A percentile compares a stretch with the other conserved stretches of the same genome.
Evolutionary conservation across 1,140 invertebrate genomes (phyloP).

Genomic region (Cherax destructor): DNA sequence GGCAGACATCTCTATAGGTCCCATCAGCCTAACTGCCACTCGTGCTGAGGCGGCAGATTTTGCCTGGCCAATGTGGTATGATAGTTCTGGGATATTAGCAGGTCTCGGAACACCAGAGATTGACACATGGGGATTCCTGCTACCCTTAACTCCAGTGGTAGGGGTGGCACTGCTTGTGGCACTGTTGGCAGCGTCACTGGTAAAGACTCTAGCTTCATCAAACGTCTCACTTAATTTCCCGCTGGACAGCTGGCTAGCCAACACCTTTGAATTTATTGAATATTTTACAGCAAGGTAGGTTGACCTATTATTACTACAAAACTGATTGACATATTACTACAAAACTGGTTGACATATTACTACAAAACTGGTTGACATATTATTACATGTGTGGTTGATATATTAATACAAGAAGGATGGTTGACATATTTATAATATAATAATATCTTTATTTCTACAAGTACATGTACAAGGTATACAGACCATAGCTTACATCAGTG

Average conservation of each 20-base stretch:
- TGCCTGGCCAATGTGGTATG: background rate
- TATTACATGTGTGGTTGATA: too few relatives aligned
- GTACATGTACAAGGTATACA: too few relatives aligned
- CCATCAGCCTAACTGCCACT: background rate
- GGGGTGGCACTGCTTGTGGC: background rate
- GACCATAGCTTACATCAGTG: too few relatives aligned
- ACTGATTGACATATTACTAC: too few relatives aligned
- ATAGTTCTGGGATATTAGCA: background rate
- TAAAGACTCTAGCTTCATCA: background rate
- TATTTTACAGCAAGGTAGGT: background rate
- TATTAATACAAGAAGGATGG: too few relatives aligned
- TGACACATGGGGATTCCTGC: background rate
- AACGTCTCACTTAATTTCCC: background rate
- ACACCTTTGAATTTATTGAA: background rate
- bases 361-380: too few relatives aligned
- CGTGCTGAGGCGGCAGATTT: background rate
- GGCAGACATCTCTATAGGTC: background rate
- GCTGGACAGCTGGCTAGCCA: background rate
- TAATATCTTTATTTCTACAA: too few relatives aligned
- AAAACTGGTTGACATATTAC: too few relatives aligned
- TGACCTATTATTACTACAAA: too few relatives aligned
- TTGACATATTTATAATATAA: too few relatives aligned
- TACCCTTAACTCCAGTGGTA: background rate
- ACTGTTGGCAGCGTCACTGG: background rate
- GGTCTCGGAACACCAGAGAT: background rate